Conservation (phyloP, 2,113 vertebrate species). For the Albula goreensis region DNA sequence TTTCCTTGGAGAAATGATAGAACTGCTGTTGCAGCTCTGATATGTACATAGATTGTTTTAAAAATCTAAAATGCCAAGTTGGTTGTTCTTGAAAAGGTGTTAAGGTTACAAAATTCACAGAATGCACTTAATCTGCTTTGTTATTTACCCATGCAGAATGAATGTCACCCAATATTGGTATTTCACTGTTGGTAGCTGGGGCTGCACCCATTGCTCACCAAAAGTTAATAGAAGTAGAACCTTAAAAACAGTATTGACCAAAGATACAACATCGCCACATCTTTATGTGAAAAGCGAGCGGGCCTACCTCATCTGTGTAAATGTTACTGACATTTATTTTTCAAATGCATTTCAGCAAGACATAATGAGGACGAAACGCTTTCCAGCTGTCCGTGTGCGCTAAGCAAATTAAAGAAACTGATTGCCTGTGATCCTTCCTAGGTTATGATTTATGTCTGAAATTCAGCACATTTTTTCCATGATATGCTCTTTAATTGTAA, state of each 20-base stretch:
- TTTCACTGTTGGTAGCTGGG: background rate
- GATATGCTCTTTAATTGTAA: background rate
- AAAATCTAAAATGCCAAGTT: background rate
- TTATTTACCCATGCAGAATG: background rate
- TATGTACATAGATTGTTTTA: background rate
- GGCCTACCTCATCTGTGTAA: conserved; percentile 3
- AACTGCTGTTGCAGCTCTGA: no score
- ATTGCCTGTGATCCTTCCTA: background rate
- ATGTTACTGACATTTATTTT: conserved; percentile 17
- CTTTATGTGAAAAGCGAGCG: background rate
- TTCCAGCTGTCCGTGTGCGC: background rate
- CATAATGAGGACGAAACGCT: background rate
- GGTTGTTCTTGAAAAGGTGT: background rate
- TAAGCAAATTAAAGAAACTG: background rate
- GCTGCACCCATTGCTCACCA: background rate
- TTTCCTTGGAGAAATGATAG: no score
- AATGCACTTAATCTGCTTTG: background rate
- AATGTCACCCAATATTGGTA: background rate
- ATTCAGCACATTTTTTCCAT: background rate
- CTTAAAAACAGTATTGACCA: background rate
- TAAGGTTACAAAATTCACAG: background rate
- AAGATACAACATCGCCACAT: background rate
- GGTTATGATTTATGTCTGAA: background rate
- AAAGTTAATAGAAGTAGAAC: background rate
- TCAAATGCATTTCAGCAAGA: background rate